phyloP scores from a whole-genome alignment of 2,888 invertebrate genomes.

The Pherbina coryleti region DNA sequence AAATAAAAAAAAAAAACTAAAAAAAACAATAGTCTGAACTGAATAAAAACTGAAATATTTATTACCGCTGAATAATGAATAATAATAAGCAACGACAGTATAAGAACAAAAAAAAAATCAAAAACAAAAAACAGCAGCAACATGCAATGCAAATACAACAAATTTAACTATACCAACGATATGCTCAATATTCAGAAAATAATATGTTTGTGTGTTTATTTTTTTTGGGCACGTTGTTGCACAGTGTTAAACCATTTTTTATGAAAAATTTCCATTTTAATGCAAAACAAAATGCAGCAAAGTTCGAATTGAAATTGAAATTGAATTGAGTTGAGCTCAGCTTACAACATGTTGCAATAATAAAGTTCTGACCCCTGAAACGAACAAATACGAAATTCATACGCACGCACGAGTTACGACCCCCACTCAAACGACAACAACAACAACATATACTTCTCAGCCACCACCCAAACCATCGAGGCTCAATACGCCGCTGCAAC shows the following conservation, averaged over 20 bases:
- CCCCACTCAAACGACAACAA: too few relatives aligned
- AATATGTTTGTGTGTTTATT: too few relatives aligned
- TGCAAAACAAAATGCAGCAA: background rate
- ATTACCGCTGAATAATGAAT: slow-evolving; percentile 9
- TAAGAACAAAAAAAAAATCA: background rate
- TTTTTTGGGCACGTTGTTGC: too few relatives aligned
- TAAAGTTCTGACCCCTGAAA: background rate
- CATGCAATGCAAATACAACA: too few relatives aligned
- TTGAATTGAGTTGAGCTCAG: background rate
- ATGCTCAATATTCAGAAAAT: too few relatives aligned
- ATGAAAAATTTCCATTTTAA: slow-evolving; percentile 10
- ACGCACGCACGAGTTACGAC: too few relatives aligned
- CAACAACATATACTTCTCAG: too few relatives aligned
- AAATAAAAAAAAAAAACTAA: background rate
- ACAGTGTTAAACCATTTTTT: background rate
- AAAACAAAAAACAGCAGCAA: too few relatives aligned
- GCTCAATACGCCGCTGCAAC: too few relatives aligned
- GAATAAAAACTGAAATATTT: slow-evolving; percentile 3
- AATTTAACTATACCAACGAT: too few relatives aligned
- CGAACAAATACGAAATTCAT: too few relatives aligned
- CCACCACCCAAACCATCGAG: too few relatives aligned
- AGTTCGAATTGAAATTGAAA: background rate
- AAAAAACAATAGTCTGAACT: background rate
- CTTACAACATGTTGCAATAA: slow-evolving; percentile 2
- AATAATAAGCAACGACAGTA: background rate